These are phyloP conservation scores for Aegypius monachus DNA, from an alignment of 2,113 vertebrate genomes.

Conservation along the genomic window DNA sequence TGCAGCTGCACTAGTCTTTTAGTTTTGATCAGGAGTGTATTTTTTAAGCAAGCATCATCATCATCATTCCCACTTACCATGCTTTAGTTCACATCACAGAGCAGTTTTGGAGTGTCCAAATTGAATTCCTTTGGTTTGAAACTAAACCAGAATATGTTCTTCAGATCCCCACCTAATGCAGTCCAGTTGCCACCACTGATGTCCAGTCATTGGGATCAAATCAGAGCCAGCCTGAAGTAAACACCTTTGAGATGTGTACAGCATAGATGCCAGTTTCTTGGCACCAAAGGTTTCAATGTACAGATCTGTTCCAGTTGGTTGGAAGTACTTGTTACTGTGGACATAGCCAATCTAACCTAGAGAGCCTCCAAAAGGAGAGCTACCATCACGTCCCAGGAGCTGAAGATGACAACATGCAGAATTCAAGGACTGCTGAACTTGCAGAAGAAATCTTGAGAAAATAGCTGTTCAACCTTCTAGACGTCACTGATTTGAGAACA, in stretches of 20 bases:
- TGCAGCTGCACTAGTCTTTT: not conserved
- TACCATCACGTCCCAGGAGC: not conserved
- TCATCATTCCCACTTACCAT: not conserved
- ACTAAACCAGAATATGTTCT: not conserved
- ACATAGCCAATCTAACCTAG: not conserved
- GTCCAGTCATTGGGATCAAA: not conserved
- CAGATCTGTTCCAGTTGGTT: not conserved
- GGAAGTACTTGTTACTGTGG: not conserved
- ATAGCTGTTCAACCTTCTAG: not conserved
- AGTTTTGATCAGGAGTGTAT: not conserved
- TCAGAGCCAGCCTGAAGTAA: not conserved
- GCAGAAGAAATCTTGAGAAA: not conserved
- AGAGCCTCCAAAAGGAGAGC: not conserved
- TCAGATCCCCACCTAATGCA: not conserved
- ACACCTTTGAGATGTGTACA: not conserved
- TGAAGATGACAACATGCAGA: not conserved
- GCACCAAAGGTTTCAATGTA: not conserved
- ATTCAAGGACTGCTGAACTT: not conserved
- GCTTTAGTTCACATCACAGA: not conserved
- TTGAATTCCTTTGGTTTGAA: not conserved
- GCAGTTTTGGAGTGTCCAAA: not conserved
- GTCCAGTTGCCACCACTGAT: not conserved
- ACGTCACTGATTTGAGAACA: not conserved
- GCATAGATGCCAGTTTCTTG: not conserved
- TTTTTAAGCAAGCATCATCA: not conserved